Percentiles rank a stretch among this genome's conserved stretches.
Evolutionary conservation across 2,797 vertebrate genomes (phyloP).

Genomic region (Otus scops): DNA sequence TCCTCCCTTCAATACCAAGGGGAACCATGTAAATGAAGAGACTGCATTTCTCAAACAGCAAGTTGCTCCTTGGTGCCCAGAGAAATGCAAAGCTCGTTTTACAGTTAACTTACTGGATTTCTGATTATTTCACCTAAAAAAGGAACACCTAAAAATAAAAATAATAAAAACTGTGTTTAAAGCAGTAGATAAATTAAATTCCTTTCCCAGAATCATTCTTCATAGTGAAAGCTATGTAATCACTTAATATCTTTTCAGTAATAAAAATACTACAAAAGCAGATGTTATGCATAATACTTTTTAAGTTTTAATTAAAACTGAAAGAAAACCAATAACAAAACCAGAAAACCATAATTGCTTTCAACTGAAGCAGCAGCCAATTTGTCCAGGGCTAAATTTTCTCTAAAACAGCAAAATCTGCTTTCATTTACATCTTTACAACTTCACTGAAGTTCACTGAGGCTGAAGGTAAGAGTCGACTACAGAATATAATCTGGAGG

Average conservation of each 20-base stretch:
- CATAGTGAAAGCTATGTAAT: not conserved
- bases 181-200: not conserved
- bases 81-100: not conserved
- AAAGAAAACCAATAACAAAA: not conserved
- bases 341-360: not conserved
- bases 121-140: not conserved
- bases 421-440: not conserved
- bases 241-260: not conserved
- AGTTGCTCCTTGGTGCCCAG: not conserved
- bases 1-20: not conserved
- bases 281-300: not conserved
- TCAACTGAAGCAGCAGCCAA: not conserved
- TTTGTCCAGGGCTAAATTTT: not conserved
- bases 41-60: not conserved
- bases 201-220: not conserved
- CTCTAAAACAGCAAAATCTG: not conserved
- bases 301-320: not conserved
- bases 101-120: not conserved
- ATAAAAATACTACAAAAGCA: not conserved
- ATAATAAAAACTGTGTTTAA: not conserved
- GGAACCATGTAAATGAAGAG: not conserved
- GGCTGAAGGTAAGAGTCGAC: not conserved
- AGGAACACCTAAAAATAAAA: not conserved
- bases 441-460: not conserved
- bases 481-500: not conserved